phyloP scores from a whole-genome alignment of 2,888 invertebrate species.

The Mythimna lalbum region DNA sequence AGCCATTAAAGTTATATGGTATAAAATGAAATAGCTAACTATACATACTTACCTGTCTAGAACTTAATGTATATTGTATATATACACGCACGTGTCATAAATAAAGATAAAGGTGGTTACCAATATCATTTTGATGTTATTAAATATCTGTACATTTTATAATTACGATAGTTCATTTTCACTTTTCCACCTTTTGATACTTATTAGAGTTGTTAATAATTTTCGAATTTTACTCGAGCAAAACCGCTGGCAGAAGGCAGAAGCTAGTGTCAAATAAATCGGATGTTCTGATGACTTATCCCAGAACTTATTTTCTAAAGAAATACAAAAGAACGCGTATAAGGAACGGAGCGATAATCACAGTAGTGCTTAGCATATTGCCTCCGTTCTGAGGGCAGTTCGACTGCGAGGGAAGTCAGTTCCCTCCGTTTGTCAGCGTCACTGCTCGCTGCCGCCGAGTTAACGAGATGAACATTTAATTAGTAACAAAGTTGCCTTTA shows the following conservation, averaged over 20 bases:
- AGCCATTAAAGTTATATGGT: neutral
- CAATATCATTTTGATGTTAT: too few relatives aligned
- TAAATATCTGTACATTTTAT: too few relatives aligned
- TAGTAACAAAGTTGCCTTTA: conserved; percentile 45
- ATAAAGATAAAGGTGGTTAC: neutral
- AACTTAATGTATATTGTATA: neutral
- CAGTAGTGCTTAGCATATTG: conserved; percentile 30
- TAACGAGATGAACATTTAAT: conserved; percentile 56
- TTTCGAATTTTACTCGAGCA: neutral
- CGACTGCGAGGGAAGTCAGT: conserved; percentile 42
- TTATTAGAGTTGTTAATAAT: too few relatives aligned
- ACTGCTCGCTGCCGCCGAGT: conserved; percentile 27
- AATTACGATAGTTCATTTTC: too few relatives aligned
- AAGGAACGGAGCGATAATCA: conserved; percentile 35
- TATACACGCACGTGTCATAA: neutral
- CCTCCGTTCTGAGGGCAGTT: conserved; percentile 11
- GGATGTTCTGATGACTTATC: neutral
- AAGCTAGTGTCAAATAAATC: neutral
- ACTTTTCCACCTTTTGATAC: too few relatives aligned
- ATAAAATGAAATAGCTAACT: neutral
- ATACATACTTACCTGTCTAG: neutral
- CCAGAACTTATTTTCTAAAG: neutral
- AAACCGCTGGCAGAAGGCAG: neutral
- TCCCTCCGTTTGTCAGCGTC: conserved; percentile 48
- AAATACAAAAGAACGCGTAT: conserved; percentile 8